Base-by-base conservation (phyloP, 2,113 vertebrate genomes). In the Coptodon rendalli region DNA sequence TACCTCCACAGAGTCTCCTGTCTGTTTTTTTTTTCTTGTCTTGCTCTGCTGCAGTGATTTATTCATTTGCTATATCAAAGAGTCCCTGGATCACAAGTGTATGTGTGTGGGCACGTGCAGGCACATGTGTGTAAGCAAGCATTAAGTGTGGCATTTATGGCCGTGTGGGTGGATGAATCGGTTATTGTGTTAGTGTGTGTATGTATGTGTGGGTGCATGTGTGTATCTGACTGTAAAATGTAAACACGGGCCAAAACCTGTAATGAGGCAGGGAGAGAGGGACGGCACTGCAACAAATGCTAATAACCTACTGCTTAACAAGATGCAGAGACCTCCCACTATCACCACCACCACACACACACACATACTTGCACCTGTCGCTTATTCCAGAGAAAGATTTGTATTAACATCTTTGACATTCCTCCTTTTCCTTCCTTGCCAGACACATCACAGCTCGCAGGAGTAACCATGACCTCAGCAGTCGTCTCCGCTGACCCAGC, bases 401-500 rank as follows among this genome's bases (percentile, higher is more conserved):
- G 71, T 76, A 48, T 78, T 78, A 50, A 78, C 71, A 50, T 50
- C 13, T 78, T 59, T 84, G 43, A 84, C 61, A 79, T 82, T 80
- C 17, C 68, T 17, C 53, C 19, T 48, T 31, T 52, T 81, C 27
- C 68, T 56, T 80, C 54, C 36, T 80, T 43, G 78, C 0, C 95
- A 99, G 98, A 97, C 59, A 97, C 94, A 1, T 86, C 97, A 3
- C 92, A 96, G 92, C 96, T 99, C 6, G 94, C 92, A 0, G 36
- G 94, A 45, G 97, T 98, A 22, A 96, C 43, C 87, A 96, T 99
- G 86, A 91, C 52, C 0, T 98, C 98, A 0, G 97, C 98, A n/a
- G 89, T 5, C 36, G 90, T 7, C 95, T 27, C 89, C 11, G 0
- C 94, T 84, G 7, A 7, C 45, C 0, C 73, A 3, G 8, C 95